A percentile compares a stretch with the other conserved stretches of the same genome.
phyloP scores from a whole-genome alignment of 2,888 invertebrate species.

The Aspidiotus destructor region DNA sequence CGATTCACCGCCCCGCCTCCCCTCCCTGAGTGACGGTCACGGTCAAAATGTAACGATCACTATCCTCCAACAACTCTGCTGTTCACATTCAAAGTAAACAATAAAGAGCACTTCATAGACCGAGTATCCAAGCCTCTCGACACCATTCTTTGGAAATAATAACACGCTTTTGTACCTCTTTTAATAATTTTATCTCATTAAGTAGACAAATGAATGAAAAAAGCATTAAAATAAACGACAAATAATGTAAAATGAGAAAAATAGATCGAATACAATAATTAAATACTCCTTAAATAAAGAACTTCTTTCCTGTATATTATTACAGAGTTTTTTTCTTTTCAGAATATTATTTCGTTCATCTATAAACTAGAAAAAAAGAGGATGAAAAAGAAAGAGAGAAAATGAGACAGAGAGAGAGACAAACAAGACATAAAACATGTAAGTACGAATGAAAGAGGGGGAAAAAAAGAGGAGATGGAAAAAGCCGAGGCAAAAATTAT shows the following conservation, averaged over 20 bases:
- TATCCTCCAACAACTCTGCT: too few relatives aligned
- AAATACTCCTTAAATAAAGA: constrained; percentile 20
- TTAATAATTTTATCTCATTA: neutral
- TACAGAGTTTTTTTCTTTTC: constrained; percentile 13
- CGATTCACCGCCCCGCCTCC: too few relatives aligned
- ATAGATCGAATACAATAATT: constrained; percentile 20
- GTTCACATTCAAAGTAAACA: neutral
- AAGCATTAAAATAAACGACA: constrained; percentile 29
- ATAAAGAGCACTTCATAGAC: neutral
- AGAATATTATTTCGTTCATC: neutral
- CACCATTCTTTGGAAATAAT: neutral
- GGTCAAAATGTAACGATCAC: too few relatives aligned
- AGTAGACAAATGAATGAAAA: constrained; percentile 27
- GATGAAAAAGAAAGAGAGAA: constrained; percentile 1
- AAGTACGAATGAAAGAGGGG: constrained; percentile 1
- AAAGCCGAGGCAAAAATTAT: neutral
- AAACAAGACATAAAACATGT: neutral
- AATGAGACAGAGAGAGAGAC: neutral
- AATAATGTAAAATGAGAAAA: constrained; percentile 28
- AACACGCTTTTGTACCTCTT: neutral
- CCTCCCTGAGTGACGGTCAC: too few relatives aligned
- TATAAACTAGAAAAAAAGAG: neutral
- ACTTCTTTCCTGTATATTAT: constrained; percentile 31
- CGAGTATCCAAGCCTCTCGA: neutral
- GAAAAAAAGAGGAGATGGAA: constrained; percentile 1